Conservation (phyloP, 2,113 vertebrate genomes). For the Chloebia gouldiae region DNA sequence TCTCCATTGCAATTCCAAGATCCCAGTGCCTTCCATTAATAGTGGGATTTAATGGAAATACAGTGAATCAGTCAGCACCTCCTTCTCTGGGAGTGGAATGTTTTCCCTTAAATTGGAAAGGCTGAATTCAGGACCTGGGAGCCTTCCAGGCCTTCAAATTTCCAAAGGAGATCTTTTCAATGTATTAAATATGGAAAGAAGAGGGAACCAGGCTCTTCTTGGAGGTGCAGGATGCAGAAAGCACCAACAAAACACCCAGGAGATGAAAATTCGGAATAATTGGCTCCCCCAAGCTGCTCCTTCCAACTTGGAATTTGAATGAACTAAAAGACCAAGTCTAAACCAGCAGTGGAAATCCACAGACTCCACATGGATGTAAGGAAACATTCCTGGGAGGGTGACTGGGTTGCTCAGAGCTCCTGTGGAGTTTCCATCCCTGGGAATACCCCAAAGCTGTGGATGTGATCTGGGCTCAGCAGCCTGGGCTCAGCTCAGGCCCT, state of each 20-base stretch:
- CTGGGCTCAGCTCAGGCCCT: background rate
- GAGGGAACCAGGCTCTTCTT: background rate
- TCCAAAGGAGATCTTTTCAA: background rate
- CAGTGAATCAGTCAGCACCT: background rate
- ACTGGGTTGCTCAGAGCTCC: background rate
- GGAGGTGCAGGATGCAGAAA: background rate
- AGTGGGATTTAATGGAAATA: background rate
- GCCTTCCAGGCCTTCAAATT: background rate
- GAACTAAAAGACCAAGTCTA: background rate
- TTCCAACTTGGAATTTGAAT: background rate
- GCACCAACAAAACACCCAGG: background rate
- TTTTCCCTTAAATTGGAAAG: background rate
- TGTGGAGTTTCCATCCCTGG: background rate
- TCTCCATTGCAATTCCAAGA: background rate
- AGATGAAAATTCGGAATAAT: slow-evolving; percentile 5
- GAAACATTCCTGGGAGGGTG: background rate
- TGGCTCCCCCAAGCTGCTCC: background rate
- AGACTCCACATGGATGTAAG: background rate
- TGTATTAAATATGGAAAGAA: background rate
- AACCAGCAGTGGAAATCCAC: background rate
- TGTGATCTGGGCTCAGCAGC: background rate
- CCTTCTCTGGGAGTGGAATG: background rate
- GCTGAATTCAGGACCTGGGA: background rate
- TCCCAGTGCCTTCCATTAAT: background rate
- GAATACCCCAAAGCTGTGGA: background rate